A percentile compares a stretch with the other conserved stretches of the same genome.
Conservation (phyloP, 2,797 vertebrate genomes). For the Lepilemur ruficaudatus region DNA sequence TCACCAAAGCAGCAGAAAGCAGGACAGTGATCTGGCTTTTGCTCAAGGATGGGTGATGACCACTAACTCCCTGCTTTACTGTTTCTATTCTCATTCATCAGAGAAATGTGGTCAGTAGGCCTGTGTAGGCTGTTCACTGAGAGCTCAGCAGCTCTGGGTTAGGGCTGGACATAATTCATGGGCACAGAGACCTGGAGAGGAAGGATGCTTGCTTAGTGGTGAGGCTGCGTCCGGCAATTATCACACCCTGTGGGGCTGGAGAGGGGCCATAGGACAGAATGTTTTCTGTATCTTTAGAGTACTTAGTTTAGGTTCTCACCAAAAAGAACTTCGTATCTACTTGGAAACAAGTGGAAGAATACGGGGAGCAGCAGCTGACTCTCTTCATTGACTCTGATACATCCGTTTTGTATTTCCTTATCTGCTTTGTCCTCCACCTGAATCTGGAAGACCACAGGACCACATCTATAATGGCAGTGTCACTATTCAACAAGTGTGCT, state of each 20-base stretch:
- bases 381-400: background rate
- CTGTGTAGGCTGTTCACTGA: background rate
- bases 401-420: background rate
- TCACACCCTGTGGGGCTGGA: background rate
- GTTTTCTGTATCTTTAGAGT: background rate
- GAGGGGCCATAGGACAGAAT: background rate
- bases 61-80: background rate
- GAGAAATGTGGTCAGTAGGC: background rate
- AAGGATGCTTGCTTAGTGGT: background rate
- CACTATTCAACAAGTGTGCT: background rate
- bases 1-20: background rate
- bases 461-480: background rate
- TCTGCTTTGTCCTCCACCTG: background rate
- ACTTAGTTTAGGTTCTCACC: background rate
- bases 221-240: background rate
- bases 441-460: background rate
- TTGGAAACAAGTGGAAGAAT: background rate
- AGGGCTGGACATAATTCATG: background rate
- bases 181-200: background rate
- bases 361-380: background rate
- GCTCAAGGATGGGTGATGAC: background rate
- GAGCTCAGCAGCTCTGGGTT: background rate
- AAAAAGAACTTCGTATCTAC: background rate
- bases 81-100: background rate
- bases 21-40: background rate